Percentiles rank a stretch among this genome's conserved stretches.
Conservation (phyloP, 2,113 vertebrate species). For the Spermophilus dauricus region DNA sequence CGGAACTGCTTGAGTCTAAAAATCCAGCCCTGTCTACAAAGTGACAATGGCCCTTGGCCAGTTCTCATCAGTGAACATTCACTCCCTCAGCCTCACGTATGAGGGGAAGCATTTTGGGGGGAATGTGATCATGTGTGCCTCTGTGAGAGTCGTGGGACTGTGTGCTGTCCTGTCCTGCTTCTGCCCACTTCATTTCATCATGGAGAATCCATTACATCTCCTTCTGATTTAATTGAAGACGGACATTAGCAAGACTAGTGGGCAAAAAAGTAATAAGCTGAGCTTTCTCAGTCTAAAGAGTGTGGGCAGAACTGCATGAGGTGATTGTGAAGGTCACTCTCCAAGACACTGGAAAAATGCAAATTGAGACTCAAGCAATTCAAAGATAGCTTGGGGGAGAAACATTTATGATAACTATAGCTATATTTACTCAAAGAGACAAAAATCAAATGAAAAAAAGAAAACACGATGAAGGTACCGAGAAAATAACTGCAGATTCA, state of each 20-base stretch:
- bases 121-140: background rate
- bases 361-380: conserved; percentile 10
- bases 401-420: background rate
- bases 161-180: background rate
- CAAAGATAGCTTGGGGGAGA: background rate
- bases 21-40: background rate
- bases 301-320: background rate
- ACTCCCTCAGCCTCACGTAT: background rate
- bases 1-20: background rate
- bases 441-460: conserved; percentile 19
- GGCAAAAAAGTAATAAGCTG: background rate
- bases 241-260: background rate
- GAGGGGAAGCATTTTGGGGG: background rate
- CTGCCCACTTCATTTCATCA: background rate
- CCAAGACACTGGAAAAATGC: background rate
- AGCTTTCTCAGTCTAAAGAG: background rate
- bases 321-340: background rate
- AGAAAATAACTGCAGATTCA: background rate
- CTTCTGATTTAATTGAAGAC: background rate
- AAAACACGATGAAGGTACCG: background rate
- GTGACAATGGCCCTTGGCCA: background rate
- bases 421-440: background rate
- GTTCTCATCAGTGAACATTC: background rate
- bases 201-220: background rate
- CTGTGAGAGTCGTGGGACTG: background rate